phyloP scores from a whole-genome alignment of 2,797 vertebrate genomes.

The Dipus sagitta region DNA sequence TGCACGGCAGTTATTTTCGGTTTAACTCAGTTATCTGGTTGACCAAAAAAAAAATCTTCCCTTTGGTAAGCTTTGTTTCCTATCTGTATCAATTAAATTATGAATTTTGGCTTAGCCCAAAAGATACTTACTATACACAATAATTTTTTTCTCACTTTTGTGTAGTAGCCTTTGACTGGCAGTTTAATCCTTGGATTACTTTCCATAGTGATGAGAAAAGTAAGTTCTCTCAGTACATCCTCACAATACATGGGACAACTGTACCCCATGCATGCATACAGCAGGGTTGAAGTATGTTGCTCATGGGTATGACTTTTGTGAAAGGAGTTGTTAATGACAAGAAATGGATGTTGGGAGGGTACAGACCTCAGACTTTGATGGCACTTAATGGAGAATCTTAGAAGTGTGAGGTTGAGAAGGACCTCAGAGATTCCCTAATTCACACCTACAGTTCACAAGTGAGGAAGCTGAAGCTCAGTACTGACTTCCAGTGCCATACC shows the following conservation, averaged over 20 bases:
- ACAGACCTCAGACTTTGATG: background rate
- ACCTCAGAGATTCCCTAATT: background rate
- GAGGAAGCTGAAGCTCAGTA: background rate
- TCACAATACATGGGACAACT: background rate
- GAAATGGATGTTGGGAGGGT: background rate
- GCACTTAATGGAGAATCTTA: background rate
- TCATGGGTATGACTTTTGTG: background rate
- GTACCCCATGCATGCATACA: background rate
- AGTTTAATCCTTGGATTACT: conserved; percentile 19
- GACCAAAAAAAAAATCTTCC: background rate
- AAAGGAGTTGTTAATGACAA: conserved; percentile 26
- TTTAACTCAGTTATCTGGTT: conserved; percentile 17
- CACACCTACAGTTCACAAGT: background rate
- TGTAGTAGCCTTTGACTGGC: background rate
- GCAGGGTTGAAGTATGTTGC: background rate
- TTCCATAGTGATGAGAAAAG: background rate
- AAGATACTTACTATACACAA: background rate
- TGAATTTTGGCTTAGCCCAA: background rate
- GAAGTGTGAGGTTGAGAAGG: background rate
- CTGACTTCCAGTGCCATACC: background rate
- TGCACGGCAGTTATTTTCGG: background rate
- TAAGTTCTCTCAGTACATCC: background rate
- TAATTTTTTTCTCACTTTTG: conserved; percentile 23
- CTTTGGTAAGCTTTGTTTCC: conserved; percentile 18
- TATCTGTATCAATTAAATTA: conserved; percentile 15